A percentile compares a stretch with the other conserved stretches of the same genome.
Conservation (phyloP, 2,888 invertebrate genomes). For the Mongoloraphidia duomilia region DNA sequence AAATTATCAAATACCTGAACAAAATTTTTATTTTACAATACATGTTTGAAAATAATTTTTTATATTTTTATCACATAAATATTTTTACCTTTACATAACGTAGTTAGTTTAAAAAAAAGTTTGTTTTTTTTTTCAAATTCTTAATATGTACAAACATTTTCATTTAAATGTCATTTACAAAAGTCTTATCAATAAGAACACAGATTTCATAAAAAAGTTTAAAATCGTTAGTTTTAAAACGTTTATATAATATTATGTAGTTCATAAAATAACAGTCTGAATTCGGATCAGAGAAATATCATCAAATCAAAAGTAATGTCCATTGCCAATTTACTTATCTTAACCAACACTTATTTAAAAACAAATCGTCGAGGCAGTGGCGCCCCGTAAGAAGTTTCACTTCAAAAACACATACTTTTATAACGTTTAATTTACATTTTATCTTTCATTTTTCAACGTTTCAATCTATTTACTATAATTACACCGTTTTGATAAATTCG, state of each 20-base stretch:
- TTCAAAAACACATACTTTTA: too few species aligned
- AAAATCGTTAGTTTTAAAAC: not conserved
- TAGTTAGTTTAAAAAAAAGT: not conserved
- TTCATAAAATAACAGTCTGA: not conserved
- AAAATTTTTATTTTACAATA: not conserved
- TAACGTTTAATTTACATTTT: too few species aligned
- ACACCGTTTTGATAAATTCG: too few species aligned
- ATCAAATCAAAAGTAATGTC: not conserved
- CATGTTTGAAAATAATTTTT: not conserved
- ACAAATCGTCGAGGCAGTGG: too few species aligned
- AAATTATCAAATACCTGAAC: not conserved
- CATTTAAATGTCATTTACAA: not conserved
- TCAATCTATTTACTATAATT: too few species aligned
- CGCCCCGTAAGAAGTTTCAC: too few species aligned
- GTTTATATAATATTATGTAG: not conserved
- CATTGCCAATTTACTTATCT: not conserved
- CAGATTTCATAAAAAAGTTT: not conserved
- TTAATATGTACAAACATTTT: not conserved
- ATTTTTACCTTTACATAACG: not conserved
- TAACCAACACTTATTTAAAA: not conserved
- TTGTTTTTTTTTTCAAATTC: not conserved
- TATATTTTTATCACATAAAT: not conserved
- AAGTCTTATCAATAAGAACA: not conserved
- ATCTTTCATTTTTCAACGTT: too few species aligned
- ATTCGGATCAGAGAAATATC: not conserved